Conservation (phyloP, 2,797 vertebrate genomes). For the Manis javanica region DNA sequence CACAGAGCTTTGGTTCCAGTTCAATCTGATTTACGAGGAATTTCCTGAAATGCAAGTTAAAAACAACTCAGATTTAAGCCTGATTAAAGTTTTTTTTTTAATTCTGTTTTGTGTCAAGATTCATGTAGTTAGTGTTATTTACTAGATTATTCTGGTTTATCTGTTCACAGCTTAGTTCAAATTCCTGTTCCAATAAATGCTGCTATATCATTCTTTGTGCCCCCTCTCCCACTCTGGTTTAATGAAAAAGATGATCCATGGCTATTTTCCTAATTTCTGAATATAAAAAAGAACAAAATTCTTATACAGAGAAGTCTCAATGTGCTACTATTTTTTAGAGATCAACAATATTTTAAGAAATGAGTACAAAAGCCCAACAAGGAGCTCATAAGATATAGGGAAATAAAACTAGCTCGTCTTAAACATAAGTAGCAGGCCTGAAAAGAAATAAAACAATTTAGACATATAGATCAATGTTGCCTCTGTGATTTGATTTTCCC, state of each 20-base stretch:
- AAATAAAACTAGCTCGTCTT: conserved; percentile 5
- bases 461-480: neutral
- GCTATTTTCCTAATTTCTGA: conserved; percentile 21
- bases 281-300: neutral
- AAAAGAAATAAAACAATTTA: neutral
- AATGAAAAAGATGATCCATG: neutral
- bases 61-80: neutral
- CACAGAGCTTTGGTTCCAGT: neutral
- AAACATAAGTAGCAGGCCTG: neutral
- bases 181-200: neutral
- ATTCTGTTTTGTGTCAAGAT: neutral
- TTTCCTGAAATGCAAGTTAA: neutral
- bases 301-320: neutral
- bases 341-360: conserved; percentile 49
- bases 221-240: neutral
- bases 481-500: neutral
- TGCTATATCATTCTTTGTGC: neutral
- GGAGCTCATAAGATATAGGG: neutral
- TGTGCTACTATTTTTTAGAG: neutral
- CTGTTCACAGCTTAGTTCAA: neutral
- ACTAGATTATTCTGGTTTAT: neutral
- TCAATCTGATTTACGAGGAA: neutral
- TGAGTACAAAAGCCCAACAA: neutral
- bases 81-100: neutral
- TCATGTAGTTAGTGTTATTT: neutral